Evolutionary conservation across 2,797 vertebrate species (phyloP).

Genomic region (Labroides dimidiatus): DNA sequence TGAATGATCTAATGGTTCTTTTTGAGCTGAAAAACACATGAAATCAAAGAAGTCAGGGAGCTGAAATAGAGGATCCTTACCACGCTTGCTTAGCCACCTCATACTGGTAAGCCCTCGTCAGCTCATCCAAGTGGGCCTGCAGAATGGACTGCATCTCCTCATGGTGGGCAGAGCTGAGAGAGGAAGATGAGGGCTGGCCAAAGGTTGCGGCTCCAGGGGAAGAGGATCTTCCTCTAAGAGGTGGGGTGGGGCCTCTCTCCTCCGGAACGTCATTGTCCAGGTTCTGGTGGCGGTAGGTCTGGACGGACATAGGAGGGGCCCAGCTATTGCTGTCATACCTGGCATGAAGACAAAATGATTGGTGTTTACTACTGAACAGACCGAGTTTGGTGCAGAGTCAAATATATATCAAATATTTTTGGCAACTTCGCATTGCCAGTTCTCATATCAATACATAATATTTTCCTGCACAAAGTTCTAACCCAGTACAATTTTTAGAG

Average conservation of each 20-base stretch:
- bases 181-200: constrained; percentile 90
- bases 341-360: constrained; percentile 45
- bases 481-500: no score
- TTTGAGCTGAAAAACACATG: neutral
- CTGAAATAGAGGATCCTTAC: constrained; percentile 73
- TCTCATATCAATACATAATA: no score
- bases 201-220: constrained; percentile 89
- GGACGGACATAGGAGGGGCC: constrained; percentile 90
- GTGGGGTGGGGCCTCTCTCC: constrained; percentile 92
- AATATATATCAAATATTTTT: no score
- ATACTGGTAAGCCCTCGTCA: constrained; percentile 95
- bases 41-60: neutral
- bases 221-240: constrained; percentile 92
- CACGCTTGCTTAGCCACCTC: constrained; percentile 95
- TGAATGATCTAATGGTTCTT: neutral
- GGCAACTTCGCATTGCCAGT: no score
- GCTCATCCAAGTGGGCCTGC: constrained; percentile 93
- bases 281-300: constrained; percentile 92
- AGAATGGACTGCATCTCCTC: constrained; percentile 97
- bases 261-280: constrained; percentile 92
- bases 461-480: no score
- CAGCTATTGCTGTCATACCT: constrained; percentile 93
- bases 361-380: no score
- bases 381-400: no score
- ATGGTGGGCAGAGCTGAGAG: constrained; percentile 93